A percentile compares a stretch with the other conserved stretches of the same genome.
Evolutionary conservation across 2,797 vertebrate species (phyloP).

Genomic region (Pseudochirops cupreus): DNA sequence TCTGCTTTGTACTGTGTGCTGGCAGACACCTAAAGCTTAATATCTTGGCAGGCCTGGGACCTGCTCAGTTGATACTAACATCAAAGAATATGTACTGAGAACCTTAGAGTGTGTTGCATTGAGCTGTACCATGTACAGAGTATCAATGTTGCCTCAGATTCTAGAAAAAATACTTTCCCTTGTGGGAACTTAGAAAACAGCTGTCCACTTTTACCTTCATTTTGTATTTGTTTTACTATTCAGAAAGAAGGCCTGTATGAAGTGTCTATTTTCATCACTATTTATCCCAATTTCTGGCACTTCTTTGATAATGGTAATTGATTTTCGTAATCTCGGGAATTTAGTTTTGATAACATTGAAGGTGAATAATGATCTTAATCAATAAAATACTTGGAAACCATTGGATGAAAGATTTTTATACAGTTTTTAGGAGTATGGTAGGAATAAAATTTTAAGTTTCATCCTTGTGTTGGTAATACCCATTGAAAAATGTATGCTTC

Average conservation of each 20-base stretch:
- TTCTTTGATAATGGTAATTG: not conserved
- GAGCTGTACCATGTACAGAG: not conserved
- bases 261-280: slow-evolving; percentile 28
- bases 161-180: not conserved
- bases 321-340: slow-evolving; percentile 6
- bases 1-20: not conserved
- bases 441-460: slow-evolving; percentile 35
- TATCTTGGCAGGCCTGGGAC: not conserved
- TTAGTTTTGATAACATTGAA: slow-evolving; percentile 27
- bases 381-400: slow-evolving; percentile 46
- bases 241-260: not conserved
- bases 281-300: slow-evolving; percentile 23
- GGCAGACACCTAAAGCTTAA: slow-evolving; percentile 12
- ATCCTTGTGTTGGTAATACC: slow-evolving; percentile 19
- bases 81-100: not conserved
- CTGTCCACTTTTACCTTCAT: not conserved
- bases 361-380: slow-evolving; percentile 22
- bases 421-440: not conserved
- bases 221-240: slow-evolving; percentile 36
- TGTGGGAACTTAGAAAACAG: not conserved
- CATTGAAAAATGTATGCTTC: not conserved
- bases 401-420: slow-evolving; percentile 34
- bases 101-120: not conserved
- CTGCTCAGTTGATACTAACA: not conserved
- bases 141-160: not conserved